phyloP scores from a whole-genome alignment of 2,797 vertebrate genomes.

The Novumbra hubbsi region DNA sequence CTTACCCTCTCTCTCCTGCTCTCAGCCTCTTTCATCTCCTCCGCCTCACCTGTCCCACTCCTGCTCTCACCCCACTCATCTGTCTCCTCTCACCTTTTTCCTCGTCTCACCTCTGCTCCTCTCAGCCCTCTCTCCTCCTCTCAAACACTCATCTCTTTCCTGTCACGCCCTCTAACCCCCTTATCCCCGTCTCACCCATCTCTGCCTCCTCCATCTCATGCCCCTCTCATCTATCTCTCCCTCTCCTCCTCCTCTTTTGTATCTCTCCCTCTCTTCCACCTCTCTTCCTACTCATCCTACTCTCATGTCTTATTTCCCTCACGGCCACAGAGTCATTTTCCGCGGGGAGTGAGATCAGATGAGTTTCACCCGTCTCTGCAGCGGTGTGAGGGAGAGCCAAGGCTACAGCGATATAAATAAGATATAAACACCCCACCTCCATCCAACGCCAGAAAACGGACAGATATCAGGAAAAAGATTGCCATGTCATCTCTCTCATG shows the following conservation, averaged over 20 bases:
- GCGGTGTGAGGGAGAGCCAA: constrained; percentile 1
- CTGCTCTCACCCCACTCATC: no score
- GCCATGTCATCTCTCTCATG: not conserved
- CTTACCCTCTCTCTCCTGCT: not conserved
- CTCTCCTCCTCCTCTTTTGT: not conserved
- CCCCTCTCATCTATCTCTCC: not conserved
- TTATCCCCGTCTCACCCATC: not conserved
- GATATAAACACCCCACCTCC: constrained; percentile 7
- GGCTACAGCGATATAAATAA: constrained; percentile 15
- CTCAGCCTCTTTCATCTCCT: not conserved
- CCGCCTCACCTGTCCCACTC: no score
- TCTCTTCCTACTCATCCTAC: not conserved
- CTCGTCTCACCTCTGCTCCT: no score
- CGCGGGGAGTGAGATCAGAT: constrained; percentile 8
- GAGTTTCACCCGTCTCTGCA: constrained; percentile 8
- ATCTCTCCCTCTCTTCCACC: not conserved
- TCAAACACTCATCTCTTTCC: no score
- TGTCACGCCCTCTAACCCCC: no score
- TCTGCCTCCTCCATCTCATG: not conserved
- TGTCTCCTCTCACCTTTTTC: no score
- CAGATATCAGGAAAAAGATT: constrained; percentile 8
- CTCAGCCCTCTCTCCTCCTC: no score
- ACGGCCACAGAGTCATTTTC: constrained; percentile 20
- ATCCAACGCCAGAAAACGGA: not conserved
- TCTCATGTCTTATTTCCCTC: constrained; percentile 9